Conservation (phyloP, 1,140 invertebrate genomes). For the Drosophila mayri region DNA sequence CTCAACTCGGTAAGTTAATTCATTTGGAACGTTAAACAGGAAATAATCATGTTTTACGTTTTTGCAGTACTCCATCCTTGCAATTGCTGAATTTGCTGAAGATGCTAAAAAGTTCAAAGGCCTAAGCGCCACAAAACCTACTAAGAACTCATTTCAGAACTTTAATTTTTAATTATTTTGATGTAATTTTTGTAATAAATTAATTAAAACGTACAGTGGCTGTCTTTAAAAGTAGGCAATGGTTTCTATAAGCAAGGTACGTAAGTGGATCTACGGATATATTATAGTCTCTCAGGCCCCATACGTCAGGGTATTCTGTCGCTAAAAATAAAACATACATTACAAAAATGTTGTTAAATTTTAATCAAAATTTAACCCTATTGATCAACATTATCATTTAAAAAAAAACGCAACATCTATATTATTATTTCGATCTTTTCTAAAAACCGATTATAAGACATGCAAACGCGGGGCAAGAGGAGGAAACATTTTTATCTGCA, state of each 20-base stretch:
- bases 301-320: neutral
- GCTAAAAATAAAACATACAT: neutral
- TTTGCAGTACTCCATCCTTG: slow-evolving; percentile 45
- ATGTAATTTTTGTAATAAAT: neutral
- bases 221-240: neutral
- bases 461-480: no score
- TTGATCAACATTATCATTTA: no score
- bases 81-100: slow-evolving; percentile 62
- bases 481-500: no score
- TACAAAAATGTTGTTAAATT: neutral
- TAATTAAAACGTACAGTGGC: neutral
- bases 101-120: slow-evolving; percentile 54
- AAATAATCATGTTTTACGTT: neutral
- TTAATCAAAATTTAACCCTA: neutral
- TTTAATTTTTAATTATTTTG: neutral
- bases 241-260: neutral
- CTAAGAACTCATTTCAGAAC: neutral
- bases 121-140: slow-evolving; percentile 1
- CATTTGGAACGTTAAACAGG: neutral
- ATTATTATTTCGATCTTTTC: neutral
- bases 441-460: neutral
- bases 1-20: slow-evolving; percentile 41
- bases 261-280: neutral
- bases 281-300: neutral
- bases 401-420: neutral